Percentiles rank a stretch among this genome's conserved stretches.
These are phyloP conservation scores for Drosophila leonis DNA, from an alignment of 2,888 invertebrate genomes.

Conservation along the genomic window DNA sequence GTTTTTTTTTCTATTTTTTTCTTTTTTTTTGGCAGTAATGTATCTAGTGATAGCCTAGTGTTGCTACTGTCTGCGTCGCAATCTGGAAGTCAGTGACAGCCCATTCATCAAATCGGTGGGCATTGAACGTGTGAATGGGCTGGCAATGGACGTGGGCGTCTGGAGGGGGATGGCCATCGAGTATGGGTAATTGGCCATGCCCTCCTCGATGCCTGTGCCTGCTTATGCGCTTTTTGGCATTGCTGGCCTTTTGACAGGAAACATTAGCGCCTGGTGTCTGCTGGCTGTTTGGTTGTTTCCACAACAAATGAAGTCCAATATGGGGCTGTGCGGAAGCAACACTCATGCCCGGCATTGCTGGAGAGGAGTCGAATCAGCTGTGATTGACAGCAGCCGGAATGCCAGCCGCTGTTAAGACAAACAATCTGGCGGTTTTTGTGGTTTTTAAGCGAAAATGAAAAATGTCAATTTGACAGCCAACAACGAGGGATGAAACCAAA, in stretches of 20 bases:
- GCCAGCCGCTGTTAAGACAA: slow-evolving; percentile 70
- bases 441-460: slow-evolving; percentile 72
- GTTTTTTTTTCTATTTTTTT: background rate
- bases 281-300: slow-evolving; percentile 23
- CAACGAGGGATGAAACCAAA: slow-evolving; percentile 45
- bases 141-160: slow-evolving; percentile 7
- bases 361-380: slow-evolving; percentile 43
- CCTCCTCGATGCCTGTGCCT: slow-evolving; percentile 13
- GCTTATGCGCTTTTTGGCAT: slow-evolving; percentile 14
- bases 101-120: slow-evolving; percentile 70
- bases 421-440: slow-evolving; percentile 74
- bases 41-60: background rate
- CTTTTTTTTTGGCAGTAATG: background rate
- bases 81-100: slow-evolving; percentile 50
- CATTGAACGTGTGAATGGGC: slow-evolving; percentile 59
- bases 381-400: slow-evolving; percentile 67
- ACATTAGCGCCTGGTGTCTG: slow-evolving; percentile 67
- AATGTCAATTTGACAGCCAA: slow-evolving; percentile 76
- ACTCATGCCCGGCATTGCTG: background rate
- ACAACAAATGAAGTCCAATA: slow-evolving; percentile 66
- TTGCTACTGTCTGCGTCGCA: background rate
- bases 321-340: slow-evolving; percentile 26
- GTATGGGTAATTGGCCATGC: slow-evolving; percentile 68
- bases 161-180: background rate
- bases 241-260: slow-evolving; percentile 62